phyloP scores from a whole-genome alignment of 2,113 vertebrate genomes.

The Trogon melanurus region DNA sequence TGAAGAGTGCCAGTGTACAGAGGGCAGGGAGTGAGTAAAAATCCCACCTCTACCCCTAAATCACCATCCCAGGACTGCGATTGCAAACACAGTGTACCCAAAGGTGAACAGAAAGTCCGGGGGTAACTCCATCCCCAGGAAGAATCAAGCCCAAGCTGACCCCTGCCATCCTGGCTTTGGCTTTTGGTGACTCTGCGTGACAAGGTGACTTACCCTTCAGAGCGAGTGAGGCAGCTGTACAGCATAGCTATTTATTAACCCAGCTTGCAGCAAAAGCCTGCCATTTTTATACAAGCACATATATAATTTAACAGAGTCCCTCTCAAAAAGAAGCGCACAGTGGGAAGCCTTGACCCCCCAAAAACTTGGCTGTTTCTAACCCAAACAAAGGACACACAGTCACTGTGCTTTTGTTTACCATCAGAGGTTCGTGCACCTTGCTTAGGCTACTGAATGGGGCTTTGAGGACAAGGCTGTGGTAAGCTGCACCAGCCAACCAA shows the following conservation, averaged over 20 bases:
- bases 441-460: not conserved
- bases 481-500: not conserved
- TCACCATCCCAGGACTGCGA: not conserved
- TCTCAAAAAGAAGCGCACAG: not conserved
- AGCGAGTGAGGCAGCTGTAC: not conserved
- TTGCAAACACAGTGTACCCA: not conserved
- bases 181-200: not conserved
- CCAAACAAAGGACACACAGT: not conserved
- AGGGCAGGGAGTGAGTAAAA: not conserved
- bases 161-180: not conserved
- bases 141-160: not conserved
- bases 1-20: accelerated
- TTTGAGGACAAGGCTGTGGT: not conserved
- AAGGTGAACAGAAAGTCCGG: not conserved
- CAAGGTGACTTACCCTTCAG: not conserved
- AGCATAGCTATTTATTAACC: not conserved
- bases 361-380: not conserved
- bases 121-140: not conserved
- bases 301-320: not conserved
- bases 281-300: not conserved
- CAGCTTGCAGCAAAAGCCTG: not conserved
- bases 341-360: not conserved
- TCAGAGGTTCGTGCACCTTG: not conserved
- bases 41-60: not conserved
- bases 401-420: not conserved